Evolutionary conservation across 1,140 invertebrate species (phyloP), one percentile per base, ranked within the genome.

Genomic region (Drosophila aff.): DNA sequence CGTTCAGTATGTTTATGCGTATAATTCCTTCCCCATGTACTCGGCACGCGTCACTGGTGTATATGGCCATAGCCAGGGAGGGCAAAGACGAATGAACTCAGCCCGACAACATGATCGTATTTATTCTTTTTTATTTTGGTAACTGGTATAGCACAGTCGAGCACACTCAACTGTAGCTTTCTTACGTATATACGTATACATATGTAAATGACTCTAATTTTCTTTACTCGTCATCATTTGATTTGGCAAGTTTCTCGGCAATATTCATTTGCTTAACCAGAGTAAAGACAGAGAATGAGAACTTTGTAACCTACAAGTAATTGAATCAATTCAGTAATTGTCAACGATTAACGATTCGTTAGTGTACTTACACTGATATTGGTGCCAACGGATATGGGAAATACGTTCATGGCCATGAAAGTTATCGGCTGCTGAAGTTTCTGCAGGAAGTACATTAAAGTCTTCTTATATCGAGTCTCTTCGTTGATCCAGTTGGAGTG

Each of bases 261-360:
- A 90, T 63, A 58, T 90, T 73, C 85, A 90, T 85, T 73, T 90
- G 67, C 44, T 90, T 84, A 0, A 90, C 66, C 28, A 90, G 46
- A 8, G 85, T 90, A 44, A 90, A 90, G 0, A 90, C 85, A 0
- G 85, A 90, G 44, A 90, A 90, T 4, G 81, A 81, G 49, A 90
- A 90, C 40, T 90, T 90, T 4, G 71, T 82, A 44, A 89, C 79
- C 85, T 90, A 43, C 16, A 67, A 33, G 16, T 11, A 47, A 11
- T 6, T 15, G 15, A 36, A 60, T 18, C 2, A 53, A 44, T 21
- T 23, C 36, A 33, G 13, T 31, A 40, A 13, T 44, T 36, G 18
- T n/a, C 0, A n/a, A 6, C 10, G n/a, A n/a, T 3, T 8, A 44
- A 6, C 18, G 11, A 40, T 13, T 11, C 23, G 0, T 13, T 38